phyloP scores from a whole-genome alignment of 2,888 invertebrate genomes.

The Hirtodrosophila trivittata region DNA sequence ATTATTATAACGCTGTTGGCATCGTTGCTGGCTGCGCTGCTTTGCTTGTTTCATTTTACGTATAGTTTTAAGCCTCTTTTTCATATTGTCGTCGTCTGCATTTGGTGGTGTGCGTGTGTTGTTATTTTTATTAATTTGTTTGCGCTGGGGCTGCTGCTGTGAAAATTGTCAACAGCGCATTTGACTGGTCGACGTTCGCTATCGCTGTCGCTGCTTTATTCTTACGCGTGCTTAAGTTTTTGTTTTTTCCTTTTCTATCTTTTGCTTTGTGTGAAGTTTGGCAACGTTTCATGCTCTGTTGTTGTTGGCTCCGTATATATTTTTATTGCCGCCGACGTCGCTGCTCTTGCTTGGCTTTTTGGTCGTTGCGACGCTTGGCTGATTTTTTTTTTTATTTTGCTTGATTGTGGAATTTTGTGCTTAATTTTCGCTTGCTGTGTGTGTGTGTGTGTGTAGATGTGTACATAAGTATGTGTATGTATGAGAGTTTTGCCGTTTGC shows the following conservation, averaged over 20 bases:
- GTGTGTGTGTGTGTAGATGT: constrained; percentile 20
- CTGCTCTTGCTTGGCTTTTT: constrained; percentile 55
- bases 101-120: constrained; percentile 63
- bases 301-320: constrained; percentile 45
- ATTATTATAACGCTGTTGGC: constrained; percentile 69
- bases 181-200: constrained; percentile 32
- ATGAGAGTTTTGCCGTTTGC: constrained; percentile 49
- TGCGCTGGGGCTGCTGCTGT: constrained; percentile 60
- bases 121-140: constrained; percentile 80
- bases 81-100: constrained; percentile 58
- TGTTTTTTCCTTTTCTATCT: constrained; percentile 35
- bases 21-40: constrained; percentile 46
- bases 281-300: constrained; percentile 54
- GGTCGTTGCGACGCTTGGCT: constrained; percentile 53
- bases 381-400: constrained; percentile 48
- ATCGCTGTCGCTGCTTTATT: constrained; percentile 63
- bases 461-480: constrained; percentile 13
- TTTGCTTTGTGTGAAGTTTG: constrained; percentile 61
- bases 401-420: constrained; percentile 73
- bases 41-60: constrained; percentile 57
- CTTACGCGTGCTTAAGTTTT: constrained; percentile 72
- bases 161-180: constrained; percentile 69
- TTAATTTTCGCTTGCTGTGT: constrained; percentile 60
- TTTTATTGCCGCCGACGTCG: constrained; percentile 61
- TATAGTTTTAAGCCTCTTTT: constrained; percentile 66